A percentile compares a stretch with the other conserved stretches of the same genome.
phyloP scores from a whole-genome alignment of 2,113 vertebrate species.

The human (Homo sapiens) region DNA sequence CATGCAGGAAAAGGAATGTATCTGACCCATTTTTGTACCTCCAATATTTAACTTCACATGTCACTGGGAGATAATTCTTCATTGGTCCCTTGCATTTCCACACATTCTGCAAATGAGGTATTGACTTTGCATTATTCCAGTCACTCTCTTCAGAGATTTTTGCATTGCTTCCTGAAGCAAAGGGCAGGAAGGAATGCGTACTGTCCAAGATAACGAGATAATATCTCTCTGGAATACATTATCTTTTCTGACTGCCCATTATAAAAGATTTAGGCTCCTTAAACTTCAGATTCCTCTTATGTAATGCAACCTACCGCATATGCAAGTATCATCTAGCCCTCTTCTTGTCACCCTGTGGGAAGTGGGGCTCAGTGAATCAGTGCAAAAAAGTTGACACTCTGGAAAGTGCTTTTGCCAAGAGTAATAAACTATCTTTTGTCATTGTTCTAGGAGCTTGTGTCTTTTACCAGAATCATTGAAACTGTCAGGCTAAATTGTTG shows the following conservation, averaged over 20 bases:
- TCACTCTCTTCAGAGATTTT: not conserved
- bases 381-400: not conserved
- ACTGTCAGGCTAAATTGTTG: not conserved
- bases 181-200: not conserved
- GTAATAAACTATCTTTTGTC: not conserved
- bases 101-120: not conserved
- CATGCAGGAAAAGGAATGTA: not conserved
- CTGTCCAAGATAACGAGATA: not conserved
- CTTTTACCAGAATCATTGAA: not conserved
- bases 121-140: not conserved
- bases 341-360: not conserved
- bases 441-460: not conserved
- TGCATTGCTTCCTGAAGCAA: not conserved
- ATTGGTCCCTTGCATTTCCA: not conserved
- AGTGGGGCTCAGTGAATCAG: not conserved
- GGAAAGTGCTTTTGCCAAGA: not conserved
- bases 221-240: not conserved
- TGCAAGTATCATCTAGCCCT: not conserved
- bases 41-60: not conserved
- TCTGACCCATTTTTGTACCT: not conserved
- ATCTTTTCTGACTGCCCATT: not conserved
- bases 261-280: not conserved
- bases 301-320: not conserved
- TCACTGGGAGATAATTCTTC: not conserved
- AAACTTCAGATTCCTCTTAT: not conserved